Evolutionary conservation across 1,140 invertebrate genomes (phyloP).

Genomic region (Himalopsyche phryganea): DNA sequence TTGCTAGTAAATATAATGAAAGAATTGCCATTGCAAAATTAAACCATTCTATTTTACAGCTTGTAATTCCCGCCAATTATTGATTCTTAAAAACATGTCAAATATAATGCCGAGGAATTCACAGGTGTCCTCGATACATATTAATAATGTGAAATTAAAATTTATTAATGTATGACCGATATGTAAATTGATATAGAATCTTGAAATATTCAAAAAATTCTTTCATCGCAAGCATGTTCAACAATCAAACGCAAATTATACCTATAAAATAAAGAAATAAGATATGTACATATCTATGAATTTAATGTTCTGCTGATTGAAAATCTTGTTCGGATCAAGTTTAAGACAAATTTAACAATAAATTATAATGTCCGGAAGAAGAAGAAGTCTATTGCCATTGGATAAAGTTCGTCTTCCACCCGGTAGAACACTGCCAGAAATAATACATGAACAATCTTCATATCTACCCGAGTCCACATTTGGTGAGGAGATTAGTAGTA

Average conservation of each 20-base stretch:
- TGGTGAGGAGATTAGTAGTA: constrained; percentile 14
- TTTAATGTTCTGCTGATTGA: too few relatives aligned
- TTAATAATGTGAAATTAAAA: neutral
- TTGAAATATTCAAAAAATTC: neutral
- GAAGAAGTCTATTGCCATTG: constrained; percentile 16
- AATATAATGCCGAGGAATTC: neutral
- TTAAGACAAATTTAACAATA: too few relatives aligned
- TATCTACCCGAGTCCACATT: constrained; percentile 13
- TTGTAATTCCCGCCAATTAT: neutral
- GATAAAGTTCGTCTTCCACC: constrained; percentile 15
- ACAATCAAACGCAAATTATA: too few relatives aligned
- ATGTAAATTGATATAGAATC: neutral
- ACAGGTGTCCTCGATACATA: neutral
- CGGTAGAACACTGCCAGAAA: constrained; percentile 21
- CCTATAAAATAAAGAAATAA: too few relatives aligned
- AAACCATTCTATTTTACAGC: neutral
- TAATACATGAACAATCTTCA: constrained; percentile 10
- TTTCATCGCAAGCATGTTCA: too few relatives aligned
- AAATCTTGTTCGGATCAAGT: too few relatives aligned
- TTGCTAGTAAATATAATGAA: too few relatives aligned
- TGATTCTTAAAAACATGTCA: constrained; percentile 2
- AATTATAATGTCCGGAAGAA: constrained; percentile 26
- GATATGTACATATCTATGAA: too few relatives aligned
- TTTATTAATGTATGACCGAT: neutral
- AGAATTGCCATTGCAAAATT: too few relatives aligned